Conservation (phyloP, 2,113 vertebrate genomes). For the Colius striatus region DNA sequence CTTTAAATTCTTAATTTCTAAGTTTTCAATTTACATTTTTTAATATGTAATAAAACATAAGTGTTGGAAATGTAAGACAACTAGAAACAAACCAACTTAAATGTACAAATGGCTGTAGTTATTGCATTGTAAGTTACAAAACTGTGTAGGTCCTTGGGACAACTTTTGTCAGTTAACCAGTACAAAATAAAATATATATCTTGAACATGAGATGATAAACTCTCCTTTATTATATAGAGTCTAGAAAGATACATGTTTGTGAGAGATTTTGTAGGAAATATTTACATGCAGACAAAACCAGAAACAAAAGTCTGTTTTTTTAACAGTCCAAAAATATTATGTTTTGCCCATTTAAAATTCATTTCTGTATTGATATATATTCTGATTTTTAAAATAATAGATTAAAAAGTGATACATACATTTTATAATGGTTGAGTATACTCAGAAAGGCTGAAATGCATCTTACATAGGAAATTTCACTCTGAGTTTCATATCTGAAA, state of each 20-base stretch:
- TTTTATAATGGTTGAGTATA: background rate
- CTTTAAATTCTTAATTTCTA: constrained; percentile 42
- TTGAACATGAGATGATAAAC: constrained; percentile 23
- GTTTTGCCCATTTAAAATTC: background rate
- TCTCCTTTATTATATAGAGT: constrained; percentile 3
- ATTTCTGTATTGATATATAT: background rate
- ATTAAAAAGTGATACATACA: background rate
- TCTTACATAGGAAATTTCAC: background rate
- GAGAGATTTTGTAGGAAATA: constrained; percentile 41
- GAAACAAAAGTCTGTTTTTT: background rate
- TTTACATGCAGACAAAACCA: background rate
- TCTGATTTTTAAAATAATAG: background rate
- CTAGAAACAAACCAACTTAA: background rate
- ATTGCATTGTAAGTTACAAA: constrained; percentile 28
- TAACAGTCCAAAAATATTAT: background rate
- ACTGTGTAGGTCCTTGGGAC: constrained; percentile 21
- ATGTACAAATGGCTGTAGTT: constrained; percentile 45
- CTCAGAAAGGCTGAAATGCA: background rate
- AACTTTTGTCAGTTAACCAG: constrained; percentile 34
- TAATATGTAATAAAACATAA: background rate
- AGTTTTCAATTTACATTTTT: constrained; percentile 44
- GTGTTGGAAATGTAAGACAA: constrained; percentile 21
- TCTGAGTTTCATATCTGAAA: background rate
- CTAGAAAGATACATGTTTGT: background rate
- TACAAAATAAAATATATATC: constrained; percentile 23